These are phyloP conservation scores for Elaphurus davidianus DNA, from an alignment of 2,113 vertebrate genomes.

Conservation along the genomic window DNA sequence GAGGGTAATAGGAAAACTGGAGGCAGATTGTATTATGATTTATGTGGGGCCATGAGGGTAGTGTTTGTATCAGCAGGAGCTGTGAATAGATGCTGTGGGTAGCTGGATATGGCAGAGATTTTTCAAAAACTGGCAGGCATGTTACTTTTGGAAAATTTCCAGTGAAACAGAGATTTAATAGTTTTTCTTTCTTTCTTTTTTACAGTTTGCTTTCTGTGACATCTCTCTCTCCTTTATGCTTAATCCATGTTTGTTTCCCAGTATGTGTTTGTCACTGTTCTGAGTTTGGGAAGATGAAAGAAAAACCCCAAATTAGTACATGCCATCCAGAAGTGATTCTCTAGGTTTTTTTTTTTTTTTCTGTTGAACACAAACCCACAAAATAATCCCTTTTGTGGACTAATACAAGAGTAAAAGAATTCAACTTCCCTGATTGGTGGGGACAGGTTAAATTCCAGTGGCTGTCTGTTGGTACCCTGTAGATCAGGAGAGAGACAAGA, in stretches of 20 bases:
- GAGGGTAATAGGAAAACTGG: neutral
- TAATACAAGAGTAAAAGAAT: neutral
- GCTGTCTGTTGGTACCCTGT: neutral
- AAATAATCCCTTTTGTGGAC: neutral
- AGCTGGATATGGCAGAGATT: neutral
- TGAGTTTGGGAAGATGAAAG: neutral
- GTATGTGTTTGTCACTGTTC: neutral
- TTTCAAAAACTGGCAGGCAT: conserved; percentile 36
- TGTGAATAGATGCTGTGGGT: conserved; percentile 37
- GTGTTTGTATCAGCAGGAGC: neutral
- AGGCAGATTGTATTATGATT: conserved; percentile 1
- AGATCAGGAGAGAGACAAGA: neutral
- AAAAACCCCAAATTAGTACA: neutral
- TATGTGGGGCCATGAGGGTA: neutral
- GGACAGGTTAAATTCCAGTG: neutral
- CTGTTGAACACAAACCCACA: neutral
- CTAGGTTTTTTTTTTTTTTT: neutral
- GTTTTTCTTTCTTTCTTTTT: neutral
- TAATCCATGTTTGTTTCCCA: conserved; percentile 18
- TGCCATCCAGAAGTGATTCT: neutral
- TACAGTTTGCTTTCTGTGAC: neutral
- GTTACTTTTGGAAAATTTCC: conserved; percentile 37
- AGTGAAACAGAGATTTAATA: conserved; percentile 10
- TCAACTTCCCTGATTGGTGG: neutral
- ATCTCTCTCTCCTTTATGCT: neutral